Conservation (phyloP, 2,113 vertebrate genomes). For the Dasyornis broadbenti region DNA sequence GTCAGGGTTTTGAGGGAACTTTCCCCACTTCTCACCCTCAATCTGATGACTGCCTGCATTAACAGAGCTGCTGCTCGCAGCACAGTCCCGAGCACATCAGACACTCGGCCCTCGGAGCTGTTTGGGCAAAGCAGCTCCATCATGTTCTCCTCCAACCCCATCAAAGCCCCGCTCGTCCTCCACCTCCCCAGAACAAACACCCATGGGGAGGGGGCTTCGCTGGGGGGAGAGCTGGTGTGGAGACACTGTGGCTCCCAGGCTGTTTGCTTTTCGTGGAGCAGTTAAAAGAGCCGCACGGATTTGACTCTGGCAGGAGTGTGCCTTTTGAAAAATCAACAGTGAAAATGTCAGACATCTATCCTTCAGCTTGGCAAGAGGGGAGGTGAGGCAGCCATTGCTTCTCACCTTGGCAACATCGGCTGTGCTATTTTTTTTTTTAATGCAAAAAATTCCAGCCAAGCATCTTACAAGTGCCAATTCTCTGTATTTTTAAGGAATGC, state of each 20-base stretch:
- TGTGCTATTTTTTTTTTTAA: background rate
- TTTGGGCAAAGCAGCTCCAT: background rate
- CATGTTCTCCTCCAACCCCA: background rate
- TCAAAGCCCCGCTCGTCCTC: background rate
- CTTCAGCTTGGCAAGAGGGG: background rate
- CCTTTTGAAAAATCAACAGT: background rate
- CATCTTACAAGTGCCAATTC: background rate
- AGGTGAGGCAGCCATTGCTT: background rate
- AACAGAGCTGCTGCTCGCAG: background rate
- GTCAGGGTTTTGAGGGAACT: background rate
- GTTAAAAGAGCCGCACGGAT: background rate
- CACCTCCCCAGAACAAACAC: background rate
- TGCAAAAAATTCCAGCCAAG: background rate
- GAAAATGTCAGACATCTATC: background rate
- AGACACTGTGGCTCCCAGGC: background rate
- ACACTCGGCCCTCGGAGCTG: fast-evolving
- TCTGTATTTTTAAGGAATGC: background rate
- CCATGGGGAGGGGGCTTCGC: background rate
- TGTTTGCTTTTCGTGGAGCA: background rate
- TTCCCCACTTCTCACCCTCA: fast-evolving
- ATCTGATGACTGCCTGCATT: fast-evolving
- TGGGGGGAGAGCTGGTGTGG: background rate
- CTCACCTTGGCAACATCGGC: background rate
- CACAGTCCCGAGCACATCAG: background rate
- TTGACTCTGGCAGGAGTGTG: background rate